Evolutionary conservation across 53 echinoderm and acorn worm species (phyloP).

Genomic region (Stichopus horrens): DNA sequence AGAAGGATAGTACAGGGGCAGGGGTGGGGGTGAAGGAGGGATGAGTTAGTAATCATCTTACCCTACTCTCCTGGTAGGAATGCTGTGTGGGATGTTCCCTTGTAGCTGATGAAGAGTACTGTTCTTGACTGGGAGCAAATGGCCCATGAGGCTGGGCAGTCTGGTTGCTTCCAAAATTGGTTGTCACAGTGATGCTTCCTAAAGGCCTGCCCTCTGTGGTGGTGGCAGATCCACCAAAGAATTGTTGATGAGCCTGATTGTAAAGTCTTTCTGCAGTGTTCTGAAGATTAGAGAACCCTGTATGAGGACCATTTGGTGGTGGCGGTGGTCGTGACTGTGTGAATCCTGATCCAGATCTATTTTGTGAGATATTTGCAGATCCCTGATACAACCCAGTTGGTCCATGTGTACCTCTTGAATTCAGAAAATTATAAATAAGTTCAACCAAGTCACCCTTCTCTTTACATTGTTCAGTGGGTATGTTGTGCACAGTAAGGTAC

Average conservation of each 20-base stretch:
- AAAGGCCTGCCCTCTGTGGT: background rate
- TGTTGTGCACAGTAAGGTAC: constrained; percentile 69
- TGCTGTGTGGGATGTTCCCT: constrained; percentile 18
- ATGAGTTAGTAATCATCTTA: background rate
- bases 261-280: constrained; percentile 31
- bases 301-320: background rate
- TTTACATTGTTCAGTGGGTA: constrained; percentile 72
- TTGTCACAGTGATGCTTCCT: background rate
- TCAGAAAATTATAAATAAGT: constrained; percentile 67
- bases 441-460: constrained; percentile 93
- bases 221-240: constrained; percentile 29
- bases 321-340: background rate
- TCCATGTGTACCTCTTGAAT: constrained; percentile 32
- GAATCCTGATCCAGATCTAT: constrained; percentile 33
- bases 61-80: constrained; percentile 16
- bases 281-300: constrained; percentile 18
- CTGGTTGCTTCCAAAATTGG: constrained; percentile 22
- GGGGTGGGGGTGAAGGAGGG: background rate
- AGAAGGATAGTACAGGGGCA: background rate
- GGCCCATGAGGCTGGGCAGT: constrained; percentile 33
- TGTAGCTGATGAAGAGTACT: constrained; percentile 36
- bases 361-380: constrained; percentile 32
- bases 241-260: constrained; percentile 38
- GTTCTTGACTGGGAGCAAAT: constrained; percentile 42
- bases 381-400: constrained; percentile 37